phyloP scores from a whole-genome alignment of 2,888 invertebrate species.

The Rhodophaea formosa region DNA sequence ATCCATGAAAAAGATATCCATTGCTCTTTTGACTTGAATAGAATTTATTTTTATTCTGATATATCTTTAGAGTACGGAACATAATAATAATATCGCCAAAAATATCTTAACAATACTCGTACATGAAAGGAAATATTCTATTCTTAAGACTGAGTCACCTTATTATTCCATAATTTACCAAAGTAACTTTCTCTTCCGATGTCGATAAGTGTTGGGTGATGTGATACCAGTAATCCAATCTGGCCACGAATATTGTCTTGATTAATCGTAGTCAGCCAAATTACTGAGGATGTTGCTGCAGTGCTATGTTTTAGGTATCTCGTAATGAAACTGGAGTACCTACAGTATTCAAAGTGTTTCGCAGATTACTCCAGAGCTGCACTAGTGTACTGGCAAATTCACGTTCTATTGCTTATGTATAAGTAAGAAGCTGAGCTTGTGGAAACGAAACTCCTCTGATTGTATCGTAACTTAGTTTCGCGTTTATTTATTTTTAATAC shows the following conservation, averaged over 20 bases:
- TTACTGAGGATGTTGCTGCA: constrained; percentile 10
- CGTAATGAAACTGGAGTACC: constrained; percentile 24
- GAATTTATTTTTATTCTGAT: background rate
- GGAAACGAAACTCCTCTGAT: background rate
- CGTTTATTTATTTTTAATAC: too few relatives aligned
- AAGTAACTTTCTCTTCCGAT: background rate
- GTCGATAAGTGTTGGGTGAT: background rate
- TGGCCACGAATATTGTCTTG: constrained; percentile 17
- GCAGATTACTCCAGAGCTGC: constrained; percentile 16
- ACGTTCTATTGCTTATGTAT: constrained; percentile 4
- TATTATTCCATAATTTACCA: background rate
- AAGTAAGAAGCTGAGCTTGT: constrained; percentile 3
- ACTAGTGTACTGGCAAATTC: constrained; percentile 10
- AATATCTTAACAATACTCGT: too few relatives aligned
- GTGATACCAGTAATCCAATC: background rate
- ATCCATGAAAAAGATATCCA: background rate
- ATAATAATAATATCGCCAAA: background rate
- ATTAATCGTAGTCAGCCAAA: constrained; percentile 18
- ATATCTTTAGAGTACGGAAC: background rate
- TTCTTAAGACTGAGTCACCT: background rate
- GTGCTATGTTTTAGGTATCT: constrained; percentile 23
- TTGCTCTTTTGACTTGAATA: background rate
- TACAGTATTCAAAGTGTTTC: constrained; percentile 19
- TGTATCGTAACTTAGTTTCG: background rate
- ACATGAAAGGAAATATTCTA: background rate